A percentile compares a stretch with the other conserved stretches of the same genome.
Conservation (phyloP, 2,113 vertebrate genomes). For the Clupea harengus region DNA sequence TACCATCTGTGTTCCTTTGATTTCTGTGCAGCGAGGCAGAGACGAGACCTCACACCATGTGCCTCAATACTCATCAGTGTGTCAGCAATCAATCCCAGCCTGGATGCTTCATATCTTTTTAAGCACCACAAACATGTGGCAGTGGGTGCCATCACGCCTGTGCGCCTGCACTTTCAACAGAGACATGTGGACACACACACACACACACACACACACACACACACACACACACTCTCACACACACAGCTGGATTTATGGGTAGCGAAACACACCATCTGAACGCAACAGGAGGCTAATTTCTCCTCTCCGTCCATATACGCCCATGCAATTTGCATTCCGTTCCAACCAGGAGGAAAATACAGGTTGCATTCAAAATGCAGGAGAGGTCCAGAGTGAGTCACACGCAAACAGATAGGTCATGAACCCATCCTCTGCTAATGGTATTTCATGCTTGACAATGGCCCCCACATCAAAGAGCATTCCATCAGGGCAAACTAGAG, state of each 20-base stretch:
- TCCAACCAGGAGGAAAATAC: background rate
- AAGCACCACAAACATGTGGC: constrained; percentile 26
- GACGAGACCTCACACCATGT: background rate
- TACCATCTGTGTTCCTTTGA: constrained; percentile 11
- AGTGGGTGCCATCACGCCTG: constrained; percentile 31
- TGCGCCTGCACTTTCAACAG: background rate
- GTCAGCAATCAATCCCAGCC: constrained; percentile 23
- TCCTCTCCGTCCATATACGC: background rate
- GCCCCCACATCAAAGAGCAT: background rate
- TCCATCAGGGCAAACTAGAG: background rate
- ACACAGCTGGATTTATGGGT: background rate
- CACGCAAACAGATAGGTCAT: background rate
- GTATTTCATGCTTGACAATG: background rate
- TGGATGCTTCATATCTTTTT: background rate
- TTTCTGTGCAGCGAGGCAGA: background rate
- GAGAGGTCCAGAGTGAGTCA: background rate
- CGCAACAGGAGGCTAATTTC: background rate
- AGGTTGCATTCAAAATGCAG: background rate
- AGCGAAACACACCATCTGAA: constrained; percentile 1
- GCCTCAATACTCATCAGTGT: constrained; percentile 16
- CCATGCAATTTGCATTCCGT: background rate
- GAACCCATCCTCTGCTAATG: background rate
- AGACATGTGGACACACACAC: background rate
- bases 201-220: background rate
- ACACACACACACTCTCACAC: background rate